Evolutionary conservation across 30 jellyfish, hydroid and myxozoan species (phyloP).

Genomic region (Mastigias papua): DNA sequence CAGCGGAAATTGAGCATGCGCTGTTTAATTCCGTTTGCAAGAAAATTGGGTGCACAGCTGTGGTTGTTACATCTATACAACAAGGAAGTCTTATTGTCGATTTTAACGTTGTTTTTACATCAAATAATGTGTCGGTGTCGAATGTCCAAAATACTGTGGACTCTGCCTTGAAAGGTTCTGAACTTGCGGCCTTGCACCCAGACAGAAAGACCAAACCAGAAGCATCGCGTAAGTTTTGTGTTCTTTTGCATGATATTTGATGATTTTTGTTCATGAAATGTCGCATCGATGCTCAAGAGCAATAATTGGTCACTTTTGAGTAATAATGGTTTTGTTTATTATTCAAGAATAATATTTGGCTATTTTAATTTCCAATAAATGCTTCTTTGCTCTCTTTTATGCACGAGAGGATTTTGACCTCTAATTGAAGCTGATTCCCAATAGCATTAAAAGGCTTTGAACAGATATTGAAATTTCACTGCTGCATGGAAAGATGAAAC

Average conservation of each 20-base stretch:
- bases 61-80: constrained; percentile 38
- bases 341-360: no score
- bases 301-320: background rate
- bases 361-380: no score
- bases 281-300: background rate
- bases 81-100: constrained; percentile 69
- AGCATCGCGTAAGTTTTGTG: constrained; percentile 36
- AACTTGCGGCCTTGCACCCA: constrained; percentile 43
- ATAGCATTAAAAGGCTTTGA: no score
- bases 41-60: constrained; percentile 52
- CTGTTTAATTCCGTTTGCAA: constrained; percentile 33
- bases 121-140: constrained; percentile 22
- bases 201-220: constrained; percentile 15
- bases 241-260: background rate
- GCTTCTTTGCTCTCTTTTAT: no score
- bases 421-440: no score
- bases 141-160: constrained; percentile 21
- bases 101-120: constrained; percentile 37
- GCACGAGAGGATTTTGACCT: no score
- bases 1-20: constrained; percentile 53
- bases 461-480: no score
- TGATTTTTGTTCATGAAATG: background rate
- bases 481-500: no score
- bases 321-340: no score
- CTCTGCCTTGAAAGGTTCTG: constrained; percentile 29